Percentiles rank a stretch among this genome's conserved stretches.
These are phyloP conservation scores for cat (Felis catus) DNA, from an alignment of 2,113 vertebrate genomes.

Conservation along the genomic window DNA sequence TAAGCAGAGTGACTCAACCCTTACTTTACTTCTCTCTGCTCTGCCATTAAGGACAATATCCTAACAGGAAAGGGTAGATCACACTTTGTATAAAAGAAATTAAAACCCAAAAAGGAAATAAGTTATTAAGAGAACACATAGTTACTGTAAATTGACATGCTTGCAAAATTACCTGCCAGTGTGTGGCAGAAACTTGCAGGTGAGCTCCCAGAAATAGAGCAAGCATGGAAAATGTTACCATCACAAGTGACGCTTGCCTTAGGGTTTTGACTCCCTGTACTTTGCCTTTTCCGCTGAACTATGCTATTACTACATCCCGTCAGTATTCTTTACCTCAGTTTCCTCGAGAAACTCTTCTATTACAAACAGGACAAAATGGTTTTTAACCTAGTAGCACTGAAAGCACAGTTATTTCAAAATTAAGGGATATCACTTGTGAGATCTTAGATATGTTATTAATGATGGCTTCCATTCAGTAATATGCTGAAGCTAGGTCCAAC, in stretches of 20 bases:
- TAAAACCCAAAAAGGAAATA: neutral
- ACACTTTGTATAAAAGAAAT: neutral
- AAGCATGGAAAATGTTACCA: neutral
- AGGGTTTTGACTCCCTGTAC: neutral
- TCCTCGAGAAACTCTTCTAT: neutral
- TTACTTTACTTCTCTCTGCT: neutral
- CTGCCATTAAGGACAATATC: neutral
- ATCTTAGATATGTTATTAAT: neutral
- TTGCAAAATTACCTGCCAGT: neutral
- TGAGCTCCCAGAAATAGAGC: neutral
- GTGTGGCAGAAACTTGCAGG: neutral
- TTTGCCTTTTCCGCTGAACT: neutral
- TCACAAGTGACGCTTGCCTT: neutral
- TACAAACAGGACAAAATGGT: neutral
- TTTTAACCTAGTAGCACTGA: neutral
- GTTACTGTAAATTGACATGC: neutral
- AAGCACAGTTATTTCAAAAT: neutral
- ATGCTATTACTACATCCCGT: neutral
- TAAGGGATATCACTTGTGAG: neutral
- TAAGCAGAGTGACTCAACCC: neutral
- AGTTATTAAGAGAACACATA: neutral
- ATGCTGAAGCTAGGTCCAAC: neutral
- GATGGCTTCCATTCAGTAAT: neutral
- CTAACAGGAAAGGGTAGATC: neutral
- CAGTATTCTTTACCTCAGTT: neutral